Conservation (phyloP, 2,797 vertebrate genomes). For the Acridotheres tristis region DNA sequence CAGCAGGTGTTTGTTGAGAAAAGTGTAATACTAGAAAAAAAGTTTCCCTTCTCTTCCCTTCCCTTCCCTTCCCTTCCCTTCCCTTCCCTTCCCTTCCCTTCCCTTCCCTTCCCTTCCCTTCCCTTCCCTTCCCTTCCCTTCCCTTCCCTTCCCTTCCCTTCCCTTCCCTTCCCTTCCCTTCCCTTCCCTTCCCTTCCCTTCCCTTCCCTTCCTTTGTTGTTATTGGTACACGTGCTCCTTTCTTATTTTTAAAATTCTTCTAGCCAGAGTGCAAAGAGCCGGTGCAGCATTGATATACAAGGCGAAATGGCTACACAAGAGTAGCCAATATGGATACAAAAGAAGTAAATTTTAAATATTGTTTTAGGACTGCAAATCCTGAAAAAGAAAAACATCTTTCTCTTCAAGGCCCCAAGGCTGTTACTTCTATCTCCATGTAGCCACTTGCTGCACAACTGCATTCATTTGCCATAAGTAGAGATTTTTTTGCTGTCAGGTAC, state of each 20-base stretch:
- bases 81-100: too few species aligned
- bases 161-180: too few species aligned
- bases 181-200: too few species aligned
- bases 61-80: too few species aligned
- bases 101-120: too few species aligned
- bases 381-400: background rate
- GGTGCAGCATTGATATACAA: fast-evolving
- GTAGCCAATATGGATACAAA: background rate
- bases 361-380: background rate
- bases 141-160: too few species aligned
- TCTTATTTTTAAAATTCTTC: background rate
- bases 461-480: fast-evolving
- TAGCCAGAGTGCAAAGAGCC: background rate
- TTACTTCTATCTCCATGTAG: background rate
- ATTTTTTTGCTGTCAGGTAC: fast-evolving
- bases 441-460: background rate
- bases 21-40: background rate
- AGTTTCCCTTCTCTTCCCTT: background rate
- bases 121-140: background rate
- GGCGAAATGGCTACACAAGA: background rate
- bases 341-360: background rate
- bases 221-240: background rate
- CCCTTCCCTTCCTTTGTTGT: background rate
- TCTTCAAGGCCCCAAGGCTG: background rate
- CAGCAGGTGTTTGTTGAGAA: background rate